Conservation (phyloP, 2,888 invertebrate genomes). For the Scaptomyza flava region DNA sequence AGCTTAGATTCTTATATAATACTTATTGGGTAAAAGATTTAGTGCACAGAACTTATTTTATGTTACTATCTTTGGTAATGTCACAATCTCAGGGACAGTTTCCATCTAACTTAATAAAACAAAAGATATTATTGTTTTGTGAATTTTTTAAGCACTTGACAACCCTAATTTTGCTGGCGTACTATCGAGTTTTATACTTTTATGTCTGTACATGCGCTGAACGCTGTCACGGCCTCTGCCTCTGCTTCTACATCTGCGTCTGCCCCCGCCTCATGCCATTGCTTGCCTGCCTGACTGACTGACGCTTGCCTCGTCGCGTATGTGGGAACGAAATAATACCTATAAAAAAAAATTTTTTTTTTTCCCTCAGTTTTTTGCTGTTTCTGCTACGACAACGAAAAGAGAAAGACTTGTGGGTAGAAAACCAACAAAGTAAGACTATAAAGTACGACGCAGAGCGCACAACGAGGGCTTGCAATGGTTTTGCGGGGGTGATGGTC, state of each 20-base stretch:
- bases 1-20: no score
- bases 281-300: conserved; percentile 63
- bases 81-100: no score
- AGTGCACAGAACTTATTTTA: no score
- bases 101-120: no score
- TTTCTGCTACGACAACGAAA: conserved; percentile 67
- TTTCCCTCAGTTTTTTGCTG: conserved; percentile 51
- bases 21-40: not conserved
- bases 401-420: conserved; percentile 83
- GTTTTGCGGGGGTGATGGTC: conserved; percentile 43
- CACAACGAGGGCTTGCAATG: conserved; percentile 28
- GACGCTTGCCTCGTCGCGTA: conserved; percentile 75
- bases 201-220: conserved; percentile 72
- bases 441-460: conserved; percentile 66
- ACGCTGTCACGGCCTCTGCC: conserved; percentile 76
- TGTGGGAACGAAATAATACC: conserved; percentile 82
- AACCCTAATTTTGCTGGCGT: conserved; percentile 57
- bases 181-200: conserved; percentile 75
- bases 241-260: conserved; percentile 58
- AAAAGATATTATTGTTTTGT: not conserved
- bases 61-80: not conserved
- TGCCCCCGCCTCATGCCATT: conserved; percentile 42
- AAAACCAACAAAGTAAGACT: conserved; percentile 81
- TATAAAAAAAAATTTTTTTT: conserved; percentile 56
- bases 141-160: conserved; percentile 32